Base-by-base conservation (phyloP, 2,113 vertebrate genomes). In the Chrysochloris asiatica region DNA sequence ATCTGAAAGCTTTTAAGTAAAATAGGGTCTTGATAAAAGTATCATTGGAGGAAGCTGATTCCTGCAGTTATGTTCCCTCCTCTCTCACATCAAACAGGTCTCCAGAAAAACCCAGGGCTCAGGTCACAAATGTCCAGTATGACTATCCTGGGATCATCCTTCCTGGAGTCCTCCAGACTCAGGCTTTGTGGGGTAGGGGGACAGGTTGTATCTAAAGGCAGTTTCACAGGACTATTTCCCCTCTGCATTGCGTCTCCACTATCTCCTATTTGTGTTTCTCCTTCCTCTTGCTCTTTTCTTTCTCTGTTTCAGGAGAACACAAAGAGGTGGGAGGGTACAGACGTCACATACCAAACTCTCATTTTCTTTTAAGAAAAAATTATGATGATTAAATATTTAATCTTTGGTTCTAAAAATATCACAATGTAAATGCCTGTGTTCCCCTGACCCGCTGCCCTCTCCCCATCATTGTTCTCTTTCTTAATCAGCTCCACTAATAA, bases 401-500 rank as follows among this genome's bases (percentile, higher is more conserved):
- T 96, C 79, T 90, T 67, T 11, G 48, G 87, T 71, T 94, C 92
- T 96, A 95, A 97, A 97, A 96, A 97, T 93, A 85, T 54, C 45
- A 22, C 69, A 59, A 36, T 73, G 92, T 86, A 94, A 97, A 97
- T 91, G 84, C 73, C 17, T 96, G 79, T 45, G 8, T 77, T 72
- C 78, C 84, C 78, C 69, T 0, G 65, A 26, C 47, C 50, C 63
- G 65, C 14, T 61, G 19, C 24, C 86, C 36, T 77, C 69, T 86
- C 76, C 36, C 73, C 76, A 36, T 41, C 38, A 48, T 38, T 38
- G 0, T n/a, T 43, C 26, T 41, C 77, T 95, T 90, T 86, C 61
- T 88, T 89, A 78, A 78, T n/a, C 72, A 50, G 89, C 75, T 85
- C 83, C 52, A 13, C 33, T 88, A 92, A 96, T 33, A 87, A 89